A percentile compares a stretch with the other conserved stretches of the same genome.
Evolutionary conservation across 2,797 vertebrate genomes (phyloP).

Genomic region (Cossypha dichroa): DNA sequence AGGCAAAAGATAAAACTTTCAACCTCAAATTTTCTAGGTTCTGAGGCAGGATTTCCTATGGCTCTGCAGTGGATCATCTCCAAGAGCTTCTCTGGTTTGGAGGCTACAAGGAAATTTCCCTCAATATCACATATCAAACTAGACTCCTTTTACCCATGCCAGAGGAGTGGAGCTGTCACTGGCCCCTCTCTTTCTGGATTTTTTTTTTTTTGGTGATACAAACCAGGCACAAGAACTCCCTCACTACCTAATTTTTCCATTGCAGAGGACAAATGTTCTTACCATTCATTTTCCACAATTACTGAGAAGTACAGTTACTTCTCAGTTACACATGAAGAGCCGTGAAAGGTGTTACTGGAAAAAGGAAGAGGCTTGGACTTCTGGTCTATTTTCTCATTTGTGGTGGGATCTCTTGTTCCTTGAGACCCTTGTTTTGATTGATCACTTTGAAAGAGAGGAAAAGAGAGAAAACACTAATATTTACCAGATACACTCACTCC

Average conservation of each 20-base stretch:
- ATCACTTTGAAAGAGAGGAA: background rate
- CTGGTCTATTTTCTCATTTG: background rate
- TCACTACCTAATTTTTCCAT: background rate
- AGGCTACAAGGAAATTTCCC: constrained; percentile 22
- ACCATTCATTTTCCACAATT: background rate
- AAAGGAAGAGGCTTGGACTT: background rate
- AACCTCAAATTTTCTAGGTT: background rate
- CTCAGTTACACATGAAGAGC: background rate
- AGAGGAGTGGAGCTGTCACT: background rate
- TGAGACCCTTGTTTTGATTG: background rate
- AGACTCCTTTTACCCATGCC: background rate
- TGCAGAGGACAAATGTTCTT: background rate
- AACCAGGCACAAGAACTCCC: constrained; percentile 44
- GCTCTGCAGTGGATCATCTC: constrained; percentile 51
- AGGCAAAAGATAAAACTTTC: background rate
- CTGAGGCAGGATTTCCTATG: background rate
- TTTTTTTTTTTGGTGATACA: background rate
- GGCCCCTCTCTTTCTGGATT: background rate
- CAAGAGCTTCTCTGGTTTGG: constrained; percentile 19
- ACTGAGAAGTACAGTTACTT: background rate
- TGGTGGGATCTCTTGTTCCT: background rate
- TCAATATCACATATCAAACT: constrained; percentile 39
- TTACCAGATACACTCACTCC: background rate
- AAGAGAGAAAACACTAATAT: background rate
- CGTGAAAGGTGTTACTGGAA: background rate